These are phyloP conservation scores for Hydrolagus affinis DNA, from an alignment of 2,113 vertebrate species.

Conservation along the genomic window DNA sequence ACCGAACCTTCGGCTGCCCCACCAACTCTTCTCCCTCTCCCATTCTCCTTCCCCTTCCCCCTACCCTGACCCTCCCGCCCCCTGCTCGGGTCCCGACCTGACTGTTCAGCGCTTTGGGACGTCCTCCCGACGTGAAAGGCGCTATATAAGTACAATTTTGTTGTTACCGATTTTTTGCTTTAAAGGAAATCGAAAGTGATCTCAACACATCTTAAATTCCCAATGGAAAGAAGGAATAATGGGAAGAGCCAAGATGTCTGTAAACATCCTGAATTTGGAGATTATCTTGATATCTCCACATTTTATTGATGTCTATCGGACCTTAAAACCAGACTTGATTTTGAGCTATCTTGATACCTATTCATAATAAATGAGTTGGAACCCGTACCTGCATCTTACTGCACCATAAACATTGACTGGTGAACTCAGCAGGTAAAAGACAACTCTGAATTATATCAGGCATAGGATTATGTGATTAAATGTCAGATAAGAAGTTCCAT, in stretches of 20 bases:
- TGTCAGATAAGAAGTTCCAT: too few species aligned
- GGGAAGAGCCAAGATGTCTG: neutral
- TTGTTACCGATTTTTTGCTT: neutral
- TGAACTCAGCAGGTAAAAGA: neutral
- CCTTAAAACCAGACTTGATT: neutral
- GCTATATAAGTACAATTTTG: too few species aligned
- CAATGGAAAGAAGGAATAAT: neutral
- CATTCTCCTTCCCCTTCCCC: too few species aligned
- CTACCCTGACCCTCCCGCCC: too few species aligned
- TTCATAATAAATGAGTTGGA: neutral
- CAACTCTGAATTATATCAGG: neutral
- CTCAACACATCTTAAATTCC: neutral
- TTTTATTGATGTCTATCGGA: neutral
- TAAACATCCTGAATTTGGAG: neutral
- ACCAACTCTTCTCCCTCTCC: too few species aligned
- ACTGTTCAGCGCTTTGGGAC: too few species aligned
- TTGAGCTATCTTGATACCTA: neutral
- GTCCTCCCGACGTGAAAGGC: too few species aligned
- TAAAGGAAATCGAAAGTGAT: neutral
- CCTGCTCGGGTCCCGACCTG: too few species aligned
- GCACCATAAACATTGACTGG: too few species aligned
- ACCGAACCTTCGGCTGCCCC: too few species aligned
- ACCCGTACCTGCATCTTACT: neutral
- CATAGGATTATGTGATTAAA: neutral
- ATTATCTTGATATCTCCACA: slow-evolving; percentile 7